Conservation (phyloP, 1,140 invertebrate genomes). For the Zaprionus tsacasi region DNA sequence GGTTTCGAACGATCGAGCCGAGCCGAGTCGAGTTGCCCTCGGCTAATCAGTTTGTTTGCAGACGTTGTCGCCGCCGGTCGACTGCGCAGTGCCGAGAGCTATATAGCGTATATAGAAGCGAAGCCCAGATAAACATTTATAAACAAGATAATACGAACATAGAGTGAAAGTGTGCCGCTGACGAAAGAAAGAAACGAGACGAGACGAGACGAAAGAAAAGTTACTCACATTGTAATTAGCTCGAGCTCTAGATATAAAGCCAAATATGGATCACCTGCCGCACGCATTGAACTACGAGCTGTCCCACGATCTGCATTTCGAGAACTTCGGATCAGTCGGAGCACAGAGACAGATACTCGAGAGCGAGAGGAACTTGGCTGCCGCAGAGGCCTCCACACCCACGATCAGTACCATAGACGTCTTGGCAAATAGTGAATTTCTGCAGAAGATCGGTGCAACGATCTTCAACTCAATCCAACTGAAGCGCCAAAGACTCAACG, state of each 20-base stretch:
- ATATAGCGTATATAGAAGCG: not conserved
- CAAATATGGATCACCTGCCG: slow-evolving; percentile 67
- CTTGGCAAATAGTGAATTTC: slow-evolving; percentile 65
- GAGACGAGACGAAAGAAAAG: slow-evolving; percentile 30
- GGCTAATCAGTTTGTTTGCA: slow-evolving; percentile 76
- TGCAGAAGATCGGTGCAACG: slow-evolving; percentile 71
- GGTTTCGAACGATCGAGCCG: slow-evolving; percentile 28
- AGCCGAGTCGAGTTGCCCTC: slow-evolving; percentile 30
- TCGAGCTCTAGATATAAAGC: slow-evolving; percentile 42
- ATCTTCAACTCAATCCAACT: slow-evolving; percentile 76
- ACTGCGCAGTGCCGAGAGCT: slow-evolving; percentile 39
- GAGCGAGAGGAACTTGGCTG: slow-evolving; percentile 46
- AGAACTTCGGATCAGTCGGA: slow-evolving; percentile 56
- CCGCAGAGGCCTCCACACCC: slow-evolving; percentile 63
- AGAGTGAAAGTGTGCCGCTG: slow-evolving; percentile 70
- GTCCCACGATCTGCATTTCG: slow-evolving; percentile 75
- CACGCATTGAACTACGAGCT: slow-evolving; percentile 78
- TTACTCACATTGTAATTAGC: slow-evolving; percentile 37
- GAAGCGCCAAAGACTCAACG: slow-evolving; percentile 56
- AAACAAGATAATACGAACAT: slow-evolving; percentile 33
- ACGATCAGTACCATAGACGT: slow-evolving; percentile 59
- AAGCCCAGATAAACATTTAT: slow-evolving; percentile 40
- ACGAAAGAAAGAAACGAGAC: slow-evolving; percentile 10
- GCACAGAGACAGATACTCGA: slow-evolving; percentile 71
- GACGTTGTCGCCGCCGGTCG: slow-evolving; percentile 59